Conservation (phyloP, 2,888 invertebrate genomes). For the Dioctria rufipes region DNA sequence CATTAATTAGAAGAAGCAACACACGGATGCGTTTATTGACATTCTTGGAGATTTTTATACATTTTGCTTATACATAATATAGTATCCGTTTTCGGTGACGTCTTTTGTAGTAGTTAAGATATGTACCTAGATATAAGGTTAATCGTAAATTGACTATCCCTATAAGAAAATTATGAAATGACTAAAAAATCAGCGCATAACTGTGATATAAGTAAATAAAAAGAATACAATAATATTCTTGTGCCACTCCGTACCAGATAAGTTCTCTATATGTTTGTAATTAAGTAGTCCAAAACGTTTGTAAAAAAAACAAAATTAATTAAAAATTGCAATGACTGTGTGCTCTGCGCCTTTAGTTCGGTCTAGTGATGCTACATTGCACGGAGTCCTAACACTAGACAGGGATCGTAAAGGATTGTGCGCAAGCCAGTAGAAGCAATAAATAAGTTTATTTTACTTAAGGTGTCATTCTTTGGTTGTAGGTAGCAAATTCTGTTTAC, state of each 20-base stretch:
- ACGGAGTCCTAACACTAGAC: too few species aligned
- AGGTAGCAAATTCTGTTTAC: background rate
- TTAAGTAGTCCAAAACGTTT: constrained; percentile 6
- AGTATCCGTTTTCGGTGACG: too few species aligned
- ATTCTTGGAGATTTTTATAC: background rate
- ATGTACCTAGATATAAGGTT: too few species aligned
- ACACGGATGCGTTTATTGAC: background rate
- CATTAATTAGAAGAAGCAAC: background rate
- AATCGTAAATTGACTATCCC: too few species aligned
- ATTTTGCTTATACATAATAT: background rate
- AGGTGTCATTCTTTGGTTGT: constrained; percentile 1
- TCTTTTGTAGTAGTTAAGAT: too few species aligned
- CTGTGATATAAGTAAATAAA: constrained; percentile 51
- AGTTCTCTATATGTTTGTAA: background rate
- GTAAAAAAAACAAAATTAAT: background rate
- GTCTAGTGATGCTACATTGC: too few species aligned
- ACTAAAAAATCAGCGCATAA: constrained; percentile 43
- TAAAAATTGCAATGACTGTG: too few species aligned
- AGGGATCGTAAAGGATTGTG: too few species aligned
- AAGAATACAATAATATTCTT: background rate
- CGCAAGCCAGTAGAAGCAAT: background rate
- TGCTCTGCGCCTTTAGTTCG: too few species aligned
- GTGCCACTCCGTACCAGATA: constrained; percentile 13
- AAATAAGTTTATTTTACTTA: constrained; percentile 4
- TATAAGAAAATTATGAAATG: constrained; percentile 7